A percentile compares a stretch with the other conserved stretches of the same genome.
These are phyloP conservation scores for Iselma pallidipennis DNA, from an alignment of 2,888 invertebrate species.

Conservation along the genomic window DNA sequence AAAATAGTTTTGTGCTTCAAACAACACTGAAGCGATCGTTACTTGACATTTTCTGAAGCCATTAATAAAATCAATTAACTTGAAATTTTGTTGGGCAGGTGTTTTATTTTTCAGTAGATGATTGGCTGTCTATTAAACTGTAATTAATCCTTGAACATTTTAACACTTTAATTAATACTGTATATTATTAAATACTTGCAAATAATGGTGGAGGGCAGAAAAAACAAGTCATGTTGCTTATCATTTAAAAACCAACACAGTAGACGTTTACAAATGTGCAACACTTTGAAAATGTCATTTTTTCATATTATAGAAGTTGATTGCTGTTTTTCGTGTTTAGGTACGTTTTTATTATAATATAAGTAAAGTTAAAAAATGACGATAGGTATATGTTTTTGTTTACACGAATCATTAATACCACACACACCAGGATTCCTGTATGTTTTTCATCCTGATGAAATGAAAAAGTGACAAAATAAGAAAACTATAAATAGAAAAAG, in stretches of 20 bases:
- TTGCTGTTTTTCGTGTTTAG: slow-evolving; percentile 36
- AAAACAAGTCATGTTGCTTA: background rate
- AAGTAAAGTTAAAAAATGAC: background rate
- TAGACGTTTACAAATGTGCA: slow-evolving; percentile 33
- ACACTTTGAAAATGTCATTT: slow-evolving; percentile 31
- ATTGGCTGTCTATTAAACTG: background rate
- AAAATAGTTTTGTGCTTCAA: slow-evolving; percentile 5
- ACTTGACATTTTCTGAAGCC: background rate
- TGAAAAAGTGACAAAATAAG: slow-evolving; percentile 3
- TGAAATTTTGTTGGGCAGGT: background rate
- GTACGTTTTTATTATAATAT: slow-evolving; percentile 24
- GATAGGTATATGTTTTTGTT: slow-evolving; percentile 22
- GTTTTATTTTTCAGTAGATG: background rate
- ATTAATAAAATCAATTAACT: slow-evolving; percentile 1
- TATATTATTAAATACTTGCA: too few relatives aligned
- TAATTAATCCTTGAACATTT: background rate
- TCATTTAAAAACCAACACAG: slow-evolving; percentile 18
- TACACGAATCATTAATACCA: slow-evolving; percentile 13
- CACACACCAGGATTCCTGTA: too few relatives aligned
- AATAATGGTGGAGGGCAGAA: too few relatives aligned
- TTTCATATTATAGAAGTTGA: slow-evolving; percentile 31
- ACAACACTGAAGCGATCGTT: background rate
- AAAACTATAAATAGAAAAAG: background rate
- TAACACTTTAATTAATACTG: background rate
- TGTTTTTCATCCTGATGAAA: background rate